Conservation (phyloP, 2,797 vertebrate genomes). For the Darevskia mixta region DNA sequence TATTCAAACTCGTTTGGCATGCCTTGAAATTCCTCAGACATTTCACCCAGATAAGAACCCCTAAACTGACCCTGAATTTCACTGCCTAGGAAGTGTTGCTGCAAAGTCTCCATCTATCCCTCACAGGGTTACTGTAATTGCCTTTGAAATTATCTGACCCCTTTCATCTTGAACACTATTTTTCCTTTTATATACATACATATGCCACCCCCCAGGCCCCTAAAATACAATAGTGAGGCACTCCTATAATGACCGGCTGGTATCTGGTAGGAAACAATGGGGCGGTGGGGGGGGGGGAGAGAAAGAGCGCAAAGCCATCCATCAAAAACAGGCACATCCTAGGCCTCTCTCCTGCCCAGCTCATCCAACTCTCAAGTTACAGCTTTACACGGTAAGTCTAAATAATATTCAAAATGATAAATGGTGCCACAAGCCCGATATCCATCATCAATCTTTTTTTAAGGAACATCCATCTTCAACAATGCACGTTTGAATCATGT, state of each 20-base stretch:
- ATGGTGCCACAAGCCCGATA: conserved; percentile 94
- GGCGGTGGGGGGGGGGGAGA: neutral
- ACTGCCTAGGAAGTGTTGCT: neutral
- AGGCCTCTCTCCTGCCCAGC: conserved; percentile 89
- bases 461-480: conserved; percentile 98
- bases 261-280: conserved; percentile 92
- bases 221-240: conserved; percentile 81
- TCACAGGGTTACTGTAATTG: neutral
- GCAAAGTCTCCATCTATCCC: neutral
- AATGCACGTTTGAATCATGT: conserved; percentile 92
- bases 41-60: neutral
- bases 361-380: conserved; percentile 96
- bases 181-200: conserved; percentile 32
- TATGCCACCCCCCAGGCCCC: conserved; percentile 54
- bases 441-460: conserved; percentile 98
- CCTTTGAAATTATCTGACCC: neutral
- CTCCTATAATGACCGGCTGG: conserved; percentile 85
- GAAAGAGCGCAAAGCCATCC: conserved; percentile 88
- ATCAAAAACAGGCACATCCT: conserved; percentile 88
- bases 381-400: conserved; percentile 98
- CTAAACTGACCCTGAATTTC: neutral
- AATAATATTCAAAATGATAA: conserved; percentile 99
- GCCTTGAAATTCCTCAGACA: neutral
- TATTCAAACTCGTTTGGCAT: neutral
- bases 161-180: neutral